Base-by-base conservation (phyloP, 2,797 vertebrate species). In the Scomberomorus guttatus region DNA sequence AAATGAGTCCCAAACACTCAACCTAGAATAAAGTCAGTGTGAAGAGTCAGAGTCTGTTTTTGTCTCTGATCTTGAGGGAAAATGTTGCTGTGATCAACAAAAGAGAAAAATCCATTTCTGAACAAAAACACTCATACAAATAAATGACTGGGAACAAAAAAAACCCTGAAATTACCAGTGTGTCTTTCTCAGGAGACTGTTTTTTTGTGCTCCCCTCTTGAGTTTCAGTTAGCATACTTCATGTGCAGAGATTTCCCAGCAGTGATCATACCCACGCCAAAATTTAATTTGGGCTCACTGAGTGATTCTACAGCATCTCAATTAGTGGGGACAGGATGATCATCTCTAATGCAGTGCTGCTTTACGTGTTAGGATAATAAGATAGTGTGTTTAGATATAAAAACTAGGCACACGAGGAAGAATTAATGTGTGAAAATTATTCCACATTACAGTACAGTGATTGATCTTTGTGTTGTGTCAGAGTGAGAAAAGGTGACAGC, bases 271-370 rank as follows among this genome's bases (percentile, higher is more conserved):
- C 15, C n/a, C 48, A 46, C 2, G 4, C 6, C 29, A 13, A 32
- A 39, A 24, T 55, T 14, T 72, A 48, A 55, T 62, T 37, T 25
- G 14, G 32, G 14, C 24, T 32, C 17, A 56, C 17, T 51, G 59
- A 58, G 15, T 54, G 46, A 74, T 51, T 57, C 25, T n/a, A 10
- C 71, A 69, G n/a, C 65, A 80, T 52, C 32, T 63, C 20, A 51
- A 17, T 56, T 50, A 73, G 27, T 4, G 42, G 42, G 44, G 13
- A 73, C 62, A 22, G 48, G 48, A 46, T 66, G 27, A 52, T 67
- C 0, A 37, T 32, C 14, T 39, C 5, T 24, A 32, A 25, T 46
- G 25, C 39, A 42, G 32, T 22, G 13, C 20, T 7, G 22, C 2
- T 55, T 18, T 39, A 9, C 27, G 14, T 74, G 57, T 57, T 18